Evolutionary conservation across 2,888 invertebrate genomes (phyloP).

Genomic region (Callinectes sapidus): DNA sequence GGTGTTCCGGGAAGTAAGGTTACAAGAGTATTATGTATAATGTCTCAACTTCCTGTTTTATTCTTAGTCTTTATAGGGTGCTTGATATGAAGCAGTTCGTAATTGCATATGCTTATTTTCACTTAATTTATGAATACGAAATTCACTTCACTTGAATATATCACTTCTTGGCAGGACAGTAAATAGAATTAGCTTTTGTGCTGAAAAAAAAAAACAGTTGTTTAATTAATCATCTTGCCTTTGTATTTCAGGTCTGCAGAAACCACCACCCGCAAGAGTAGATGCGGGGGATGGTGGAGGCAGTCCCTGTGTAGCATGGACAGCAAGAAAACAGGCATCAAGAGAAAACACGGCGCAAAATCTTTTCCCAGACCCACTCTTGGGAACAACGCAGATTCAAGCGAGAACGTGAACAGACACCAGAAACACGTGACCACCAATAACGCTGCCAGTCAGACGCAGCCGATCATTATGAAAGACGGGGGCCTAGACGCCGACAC

Average conservation of each 20-base stretch:
- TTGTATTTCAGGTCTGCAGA: neutral
- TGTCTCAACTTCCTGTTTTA: too few species aligned
- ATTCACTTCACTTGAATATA: too few species aligned
- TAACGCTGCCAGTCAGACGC: neutral
- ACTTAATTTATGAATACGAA: too few species aligned
- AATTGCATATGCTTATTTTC: too few species aligned
- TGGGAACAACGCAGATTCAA: neutral
- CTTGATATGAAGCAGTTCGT: too few species aligned
- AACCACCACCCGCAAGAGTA: neutral
- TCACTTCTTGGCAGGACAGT: too few species aligned
- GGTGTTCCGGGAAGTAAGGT: too few species aligned
- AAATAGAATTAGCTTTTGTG: neutral
- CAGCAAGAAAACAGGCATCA: constrained; percentile 7
- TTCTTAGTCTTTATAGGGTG: too few species aligned
- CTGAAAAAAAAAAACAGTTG: neutral
- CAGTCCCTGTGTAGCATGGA: neutral
- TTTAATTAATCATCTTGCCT: neutral
- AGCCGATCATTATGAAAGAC: constrained; percentile 30
- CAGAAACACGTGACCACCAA: constrained; percentile 1
- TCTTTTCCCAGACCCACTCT: neutral
- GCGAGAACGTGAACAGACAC: neutral
- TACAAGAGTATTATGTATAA: too few species aligned
- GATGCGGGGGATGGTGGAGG: neutral
- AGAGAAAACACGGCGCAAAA: neutral
- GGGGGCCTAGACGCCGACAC: constrained; percentile 15